Percentiles rank a stretch among this genome's conserved stretches.
phyloP scores from a whole-genome alignment of 2,888 invertebrate genomes.

The Heliconius charithonia region DNA sequence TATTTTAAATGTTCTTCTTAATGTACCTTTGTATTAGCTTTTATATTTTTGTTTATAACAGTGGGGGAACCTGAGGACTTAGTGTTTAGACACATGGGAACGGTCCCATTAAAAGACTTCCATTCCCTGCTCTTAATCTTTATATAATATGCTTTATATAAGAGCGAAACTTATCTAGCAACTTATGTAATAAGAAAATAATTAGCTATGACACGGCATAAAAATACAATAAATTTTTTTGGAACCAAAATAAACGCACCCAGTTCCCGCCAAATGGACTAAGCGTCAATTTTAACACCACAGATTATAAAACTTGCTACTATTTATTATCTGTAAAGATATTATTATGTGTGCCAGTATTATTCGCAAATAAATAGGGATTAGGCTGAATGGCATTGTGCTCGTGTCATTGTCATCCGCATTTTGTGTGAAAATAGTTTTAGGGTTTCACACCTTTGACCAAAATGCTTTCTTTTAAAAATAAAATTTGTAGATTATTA shows the following conservation, averaged over 20 bases:
- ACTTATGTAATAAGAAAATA: neutral
- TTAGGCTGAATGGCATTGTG: constrained; percentile 69
- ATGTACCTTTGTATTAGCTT: no score
- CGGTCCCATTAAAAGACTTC: no score
- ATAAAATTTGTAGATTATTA: neutral
- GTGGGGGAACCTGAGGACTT: no score
- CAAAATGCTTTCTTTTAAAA: constrained; percentile 5
- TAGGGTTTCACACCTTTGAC: constrained; percentile 48
- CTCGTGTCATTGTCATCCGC: constrained; percentile 62
- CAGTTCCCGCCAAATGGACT: constrained; percentile 31
- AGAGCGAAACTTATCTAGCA: neutral
- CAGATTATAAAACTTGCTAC: constrained; percentile 64
- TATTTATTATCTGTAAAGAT: constrained; percentile 73
- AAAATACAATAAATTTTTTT: constrained; percentile 22
- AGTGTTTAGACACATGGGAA: no score
- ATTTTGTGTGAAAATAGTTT: constrained; percentile 68
- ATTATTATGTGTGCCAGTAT: constrained; percentile 56
- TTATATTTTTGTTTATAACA: no score
- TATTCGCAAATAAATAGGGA: constrained; percentile 75
- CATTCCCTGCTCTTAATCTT: no score
- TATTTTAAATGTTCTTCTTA: neutral
- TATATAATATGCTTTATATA: neutral
- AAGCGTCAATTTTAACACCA: constrained; percentile 77
- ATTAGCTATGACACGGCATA: neutral
- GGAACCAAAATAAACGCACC: constrained; percentile 10